Evolutionary conservation across 2,888 invertebrate species (phyloP).

Genomic region (Meiosimyza decipiens): DNA sequence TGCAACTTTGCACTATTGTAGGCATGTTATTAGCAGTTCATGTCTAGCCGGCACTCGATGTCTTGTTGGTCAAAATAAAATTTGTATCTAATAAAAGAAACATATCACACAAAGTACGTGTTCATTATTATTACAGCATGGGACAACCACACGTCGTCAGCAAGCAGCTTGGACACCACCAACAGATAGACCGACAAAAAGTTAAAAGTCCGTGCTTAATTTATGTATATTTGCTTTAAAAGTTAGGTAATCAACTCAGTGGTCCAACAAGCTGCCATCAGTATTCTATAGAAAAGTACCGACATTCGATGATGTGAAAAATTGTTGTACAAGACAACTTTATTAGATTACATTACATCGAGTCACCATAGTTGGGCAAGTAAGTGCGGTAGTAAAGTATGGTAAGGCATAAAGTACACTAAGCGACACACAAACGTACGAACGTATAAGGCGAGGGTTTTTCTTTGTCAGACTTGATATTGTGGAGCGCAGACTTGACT

Average conservation of each 20-base stretch:
- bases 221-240: slow-evolving; percentile 28
- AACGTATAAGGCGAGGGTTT: neutral
- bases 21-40: too few species aligned
- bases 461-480: too few species aligned
- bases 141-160: too few species aligned
- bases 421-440: neutral
- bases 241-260: slow-evolving; percentile 26
- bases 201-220: neutral
- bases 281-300: neutral
- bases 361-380: neutral
- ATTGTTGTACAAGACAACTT: slow-evolving; percentile 12
- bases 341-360: neutral
- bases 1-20: too few species aligned
- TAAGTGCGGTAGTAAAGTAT: neutral
- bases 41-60: too few species aligned
- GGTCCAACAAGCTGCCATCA: neutral
- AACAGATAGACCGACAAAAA: neutral
- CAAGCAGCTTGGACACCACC: too few species aligned
- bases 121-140: too few species aligned
- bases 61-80: too few species aligned
- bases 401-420: neutral
- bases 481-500: too few species aligned
- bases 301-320: slow-evolving; percentile 15
- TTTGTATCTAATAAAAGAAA: too few species aligned
- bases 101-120: too few species aligned